Percentiles rank a stretch among this genome's conserved stretches.
phyloP scores from a whole-genome alignment of 2,797 vertebrate species.

The Pseudochaenichthys georgianus region DNA sequence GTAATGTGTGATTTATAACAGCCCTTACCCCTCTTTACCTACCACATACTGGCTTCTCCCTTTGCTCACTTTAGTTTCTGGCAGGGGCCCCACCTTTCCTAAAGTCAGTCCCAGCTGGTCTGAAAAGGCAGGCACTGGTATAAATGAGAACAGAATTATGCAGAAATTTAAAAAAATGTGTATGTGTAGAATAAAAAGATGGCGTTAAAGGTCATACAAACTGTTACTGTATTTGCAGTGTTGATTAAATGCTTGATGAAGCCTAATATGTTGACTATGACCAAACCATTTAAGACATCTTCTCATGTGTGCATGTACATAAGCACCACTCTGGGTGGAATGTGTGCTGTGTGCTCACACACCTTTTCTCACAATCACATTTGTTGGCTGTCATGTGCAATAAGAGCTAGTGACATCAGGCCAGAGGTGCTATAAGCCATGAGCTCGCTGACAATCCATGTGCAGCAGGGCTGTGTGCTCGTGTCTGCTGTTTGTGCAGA shows the following conservation, averaged over 20 bases:
- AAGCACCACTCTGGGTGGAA: not conserved
- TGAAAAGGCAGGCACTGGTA: slow-evolving; percentile 18
- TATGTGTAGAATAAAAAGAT: not conserved
- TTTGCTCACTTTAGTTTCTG: slow-evolving; percentile 25
- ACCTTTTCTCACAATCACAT: slow-evolving; percentile 40
- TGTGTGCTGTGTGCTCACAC: not conserved
- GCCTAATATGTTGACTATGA: not conserved
- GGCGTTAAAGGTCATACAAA: not conserved
- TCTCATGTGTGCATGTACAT: not conserved
- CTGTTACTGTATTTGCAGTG: not conserved
- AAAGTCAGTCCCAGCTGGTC: slow-evolving; percentile 1
- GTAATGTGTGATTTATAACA: slow-evolving; percentile 2
- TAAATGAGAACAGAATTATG: not conserved
- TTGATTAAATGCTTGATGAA: not conserved
- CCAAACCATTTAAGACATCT: not conserved
- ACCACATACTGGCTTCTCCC: slow-evolving; percentile 22
- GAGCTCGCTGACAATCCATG: slow-evolving; percentile 56
- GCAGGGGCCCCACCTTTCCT: slow-evolving; percentile 7
- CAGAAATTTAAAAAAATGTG: not conserved
- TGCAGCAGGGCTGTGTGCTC: slow-evolving; percentile 11
- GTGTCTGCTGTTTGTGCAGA: slow-evolving; percentile 47
- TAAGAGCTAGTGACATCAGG: slow-evolving; percentile 35
- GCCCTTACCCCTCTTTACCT: not conserved
- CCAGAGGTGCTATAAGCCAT: slow-evolving; percentile 43
- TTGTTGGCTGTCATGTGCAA: slow-evolving; percentile 46